Percentiles rank a stretch among this genome's conserved stretches.
Conservation (phyloP, 2,797 vertebrate species). For the Typhlichthys eigenmanni region DNA sequence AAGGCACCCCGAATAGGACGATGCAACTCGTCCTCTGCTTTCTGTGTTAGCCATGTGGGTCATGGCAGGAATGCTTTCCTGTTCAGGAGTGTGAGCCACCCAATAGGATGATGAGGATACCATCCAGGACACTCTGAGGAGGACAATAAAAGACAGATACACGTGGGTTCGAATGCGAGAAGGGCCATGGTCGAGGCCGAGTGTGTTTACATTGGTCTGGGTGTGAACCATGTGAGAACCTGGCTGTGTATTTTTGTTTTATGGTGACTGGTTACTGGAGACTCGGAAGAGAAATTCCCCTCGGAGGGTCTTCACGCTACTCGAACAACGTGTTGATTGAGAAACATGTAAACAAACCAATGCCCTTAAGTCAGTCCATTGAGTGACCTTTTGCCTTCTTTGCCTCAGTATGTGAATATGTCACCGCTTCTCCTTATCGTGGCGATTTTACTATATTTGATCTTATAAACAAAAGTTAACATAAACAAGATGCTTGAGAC, state of each 20-base stretch:
- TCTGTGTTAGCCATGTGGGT: slow-evolving; percentile 47
- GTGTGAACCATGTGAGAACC: slow-evolving; percentile 41
- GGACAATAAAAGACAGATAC: slow-evolving; percentile 46
- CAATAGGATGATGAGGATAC: slow-evolving; percentile 63
- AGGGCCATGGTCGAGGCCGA: slow-evolving; percentile 43
- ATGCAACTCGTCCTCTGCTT: slow-evolving; percentile 52
- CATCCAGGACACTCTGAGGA: slow-evolving; percentile 44
- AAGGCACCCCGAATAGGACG: slow-evolving; percentile 33
- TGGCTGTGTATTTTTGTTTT: slow-evolving; percentile 56
- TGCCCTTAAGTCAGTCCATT: slow-evolving; percentile 18
- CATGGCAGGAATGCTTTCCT: slow-evolving; percentile 56
- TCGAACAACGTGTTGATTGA: slow-evolving; percentile 29
- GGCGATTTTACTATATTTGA: slow-evolving; percentile 29
- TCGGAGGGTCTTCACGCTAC: slow-evolving; percentile 32
- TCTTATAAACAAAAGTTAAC: slow-evolving; percentile 22
- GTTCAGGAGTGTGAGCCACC: slow-evolving; percentile 57
- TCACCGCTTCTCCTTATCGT: slow-evolving; percentile 37
- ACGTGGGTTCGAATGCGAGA: slow-evolving; percentile 41
- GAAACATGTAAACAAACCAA: slow-evolving; percentile 28
- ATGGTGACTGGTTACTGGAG: slow-evolving; percentile 32
- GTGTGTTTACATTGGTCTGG: slow-evolving; percentile 54
- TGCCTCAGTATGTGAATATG: slow-evolving; percentile 14
- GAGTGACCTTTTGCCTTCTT: slow-evolving; percentile 26
- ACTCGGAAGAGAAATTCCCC: slow-evolving; percentile 21
- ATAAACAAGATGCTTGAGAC: slow-evolving; percentile 16